A percentile compares a stretch with the other conserved stretches of the same genome.
phyloP scores from a whole-genome alignment of 2,888 invertebrate genomes.

The Drosophila neutralis region DNA sequence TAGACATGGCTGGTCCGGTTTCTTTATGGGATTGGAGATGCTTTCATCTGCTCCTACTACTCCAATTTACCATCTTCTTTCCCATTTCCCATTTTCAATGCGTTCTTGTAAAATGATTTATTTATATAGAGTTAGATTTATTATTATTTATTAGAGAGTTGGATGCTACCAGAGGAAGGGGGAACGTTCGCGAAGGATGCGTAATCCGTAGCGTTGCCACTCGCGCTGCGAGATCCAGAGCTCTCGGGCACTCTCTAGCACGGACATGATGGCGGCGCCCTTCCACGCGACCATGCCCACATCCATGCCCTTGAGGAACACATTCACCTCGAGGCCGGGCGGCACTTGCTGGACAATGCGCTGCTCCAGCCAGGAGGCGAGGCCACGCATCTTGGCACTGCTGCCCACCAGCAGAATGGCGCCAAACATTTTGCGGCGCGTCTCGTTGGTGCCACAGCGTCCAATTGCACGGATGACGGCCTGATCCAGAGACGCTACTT shows the following conservation, averaged over 20 bases:
- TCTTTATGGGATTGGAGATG: background rate
- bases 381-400: slow-evolving; percentile 93
- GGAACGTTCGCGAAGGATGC: slow-evolving; percentile 94
- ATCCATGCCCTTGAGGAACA: slow-evolving; percentile 96
- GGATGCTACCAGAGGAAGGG: slow-evolving; percentile 92
- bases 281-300: slow-evolving; percentile 96
- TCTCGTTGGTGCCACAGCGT: slow-evolving; percentile 93
- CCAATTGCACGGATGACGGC: slow-evolving; percentile 97
- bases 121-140: background rate
- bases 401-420: slow-evolving; percentile 96
- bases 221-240: slow-evolving; percentile 94
- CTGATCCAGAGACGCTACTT: slow-evolving; percentile 94
- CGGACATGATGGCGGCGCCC: slow-evolving; percentile 96
- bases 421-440: slow-evolving; percentile 97
- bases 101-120: background rate
- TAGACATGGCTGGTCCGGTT: background rate
- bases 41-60: background rate
- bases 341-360: slow-evolving; percentile 91
- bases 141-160: background rate
- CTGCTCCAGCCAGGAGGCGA: slow-evolving; percentile 95
- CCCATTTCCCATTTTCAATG: background rate
- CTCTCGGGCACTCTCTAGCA: slow-evolving; percentile 96
- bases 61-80: background rate
- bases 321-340: slow-evolving; percentile 95
- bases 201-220: slow-evolving; percentile 94